Evolutionary conservation across 2,797 vertebrate species (phyloP), one percentile per base, ranked within the genome.

Genomic region (Oreochromis grahami): DNA sequence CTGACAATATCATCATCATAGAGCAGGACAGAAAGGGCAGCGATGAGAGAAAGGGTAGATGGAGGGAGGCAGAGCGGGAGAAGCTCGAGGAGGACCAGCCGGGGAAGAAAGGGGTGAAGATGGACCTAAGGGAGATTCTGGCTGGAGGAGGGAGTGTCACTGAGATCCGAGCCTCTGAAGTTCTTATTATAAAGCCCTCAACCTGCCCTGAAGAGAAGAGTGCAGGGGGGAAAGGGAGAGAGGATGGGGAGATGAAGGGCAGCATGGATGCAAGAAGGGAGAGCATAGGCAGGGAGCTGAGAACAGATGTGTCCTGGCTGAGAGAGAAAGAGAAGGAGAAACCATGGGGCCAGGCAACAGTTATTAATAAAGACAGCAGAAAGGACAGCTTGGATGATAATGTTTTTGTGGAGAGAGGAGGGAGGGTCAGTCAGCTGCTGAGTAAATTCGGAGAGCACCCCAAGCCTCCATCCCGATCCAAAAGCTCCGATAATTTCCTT

Each of bases 1-100:
- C 96, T 0, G 96, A 97, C 76, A 97, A 97, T 43, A 95, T 97
- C 72, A 96, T 97, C 84, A 97, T 97, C 77, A 97, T 97, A 0
- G 96, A 97, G 77, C 95, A 96, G 53, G 95, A 96, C 4, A 89
- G 91, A 8, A 95, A 88, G 36, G 38, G 81, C 4, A 87, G 77
- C 0, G 90, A 95, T 3, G 93, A 95, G 53, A 92, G 79, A 68
- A 83, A 82, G 76, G 26, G 81, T 5, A 86, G 84, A 82, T 91
- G 91, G 92, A 91, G 72, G 84, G 88, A 93, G 36, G 26, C 4
- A 2, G 93, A 94, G 43, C 81, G 43, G 48, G 91, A 94, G 82
- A 90, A 56, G 41, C 79, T 76, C 0, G 85, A 90, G 56, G 95
- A 96, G n/a, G 92, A 95, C 1, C 88, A 92, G 8, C 89, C 87